A percentile compares a stretch with the other conserved stretches of the same genome.
Evolutionary conservation across 2,797 vertebrate genomes (phyloP).

Genomic region (Sardinella longiceps): DNA sequence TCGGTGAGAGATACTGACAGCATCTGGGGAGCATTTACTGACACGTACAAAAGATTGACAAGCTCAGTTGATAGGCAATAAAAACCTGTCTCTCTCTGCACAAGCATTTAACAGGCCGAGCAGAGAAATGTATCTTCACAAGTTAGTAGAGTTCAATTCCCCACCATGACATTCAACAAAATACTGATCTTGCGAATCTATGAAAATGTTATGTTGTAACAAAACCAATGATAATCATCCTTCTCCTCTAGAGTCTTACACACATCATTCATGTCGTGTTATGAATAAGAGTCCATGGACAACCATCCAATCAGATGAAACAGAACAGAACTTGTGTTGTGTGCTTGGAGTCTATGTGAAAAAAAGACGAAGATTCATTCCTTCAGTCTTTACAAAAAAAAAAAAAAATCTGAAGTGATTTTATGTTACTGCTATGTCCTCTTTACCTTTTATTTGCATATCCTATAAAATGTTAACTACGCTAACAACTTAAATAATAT

Average conservation of each 20-base stretch:
- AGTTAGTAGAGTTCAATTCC: neutral
- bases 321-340: slow-evolving; percentile 30
- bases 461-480: slow-evolving; percentile 28
- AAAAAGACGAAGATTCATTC: slow-evolving; percentile 29
- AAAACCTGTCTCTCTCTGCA: neutral
- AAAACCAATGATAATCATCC: neutral
- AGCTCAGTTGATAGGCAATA: neutral
- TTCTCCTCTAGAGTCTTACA: neutral
- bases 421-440: slow-evolving; percentile 35
- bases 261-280: neutral
- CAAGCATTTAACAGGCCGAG: neutral
- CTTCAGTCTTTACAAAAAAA: slow-evolving; percentile 18
- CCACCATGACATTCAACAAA: neutral
- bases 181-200: neutral
- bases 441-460: slow-evolving; percentile 34
- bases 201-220: neutral
- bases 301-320: neutral
- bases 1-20: neutral
- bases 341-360: slow-evolving; percentile 38
- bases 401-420: slow-evolving; percentile 12
- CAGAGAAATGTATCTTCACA: neutral
- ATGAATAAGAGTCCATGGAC: neutral
- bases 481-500: slow-evolving; percentile 43
- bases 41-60: neutral
- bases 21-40: neutral